These are phyloP conservation scores for Aphidoletes aphidimyza DNA, from an alignment of 2,888 invertebrate species.

Conservation along the genomic window DNA sequence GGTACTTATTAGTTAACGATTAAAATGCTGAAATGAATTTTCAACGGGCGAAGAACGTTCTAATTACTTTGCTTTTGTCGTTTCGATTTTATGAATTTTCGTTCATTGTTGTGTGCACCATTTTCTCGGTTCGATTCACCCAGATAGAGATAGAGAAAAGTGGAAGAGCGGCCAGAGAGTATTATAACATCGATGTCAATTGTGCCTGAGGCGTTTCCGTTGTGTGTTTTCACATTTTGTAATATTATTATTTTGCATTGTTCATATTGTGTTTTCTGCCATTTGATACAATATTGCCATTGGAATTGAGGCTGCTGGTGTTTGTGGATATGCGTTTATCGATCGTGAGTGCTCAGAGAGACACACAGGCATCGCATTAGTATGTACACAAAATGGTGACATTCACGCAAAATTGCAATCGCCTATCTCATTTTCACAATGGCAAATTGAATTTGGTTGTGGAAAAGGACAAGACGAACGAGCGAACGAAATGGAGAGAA, in stretches of 20 bases:
- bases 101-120: neutral
- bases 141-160: no score
- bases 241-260: conserved; percentile 45
- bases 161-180: no score
- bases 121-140: neutral
- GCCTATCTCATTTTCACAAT: conserved; percentile 4
- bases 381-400: conserved; percentile 15
- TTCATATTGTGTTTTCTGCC: conserved; percentile 8
- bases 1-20: conserved; percentile 45
- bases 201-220: conserved; percentile 14
- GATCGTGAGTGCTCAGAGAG: no score
- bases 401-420: conserved; percentile 21
- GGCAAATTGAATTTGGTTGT: conserved; percentile 31
- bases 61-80: conserved; percentile 27
- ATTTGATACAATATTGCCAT: conserved; percentile 31
- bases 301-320: neutral
- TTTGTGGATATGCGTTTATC: no score
- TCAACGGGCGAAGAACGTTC: neutral
- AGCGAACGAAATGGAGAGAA: no score
- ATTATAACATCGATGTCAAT: neutral
- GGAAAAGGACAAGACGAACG: neutral
- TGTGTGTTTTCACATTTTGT: conserved; percentile 42
- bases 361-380: neutral
- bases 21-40: conserved; percentile 34
- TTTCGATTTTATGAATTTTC: conserved; percentile 28